These are phyloP conservation scores for Parotia lawesii DNA, from an alignment of 2,113 vertebrate genomes.

Conservation along the genomic window DNA sequence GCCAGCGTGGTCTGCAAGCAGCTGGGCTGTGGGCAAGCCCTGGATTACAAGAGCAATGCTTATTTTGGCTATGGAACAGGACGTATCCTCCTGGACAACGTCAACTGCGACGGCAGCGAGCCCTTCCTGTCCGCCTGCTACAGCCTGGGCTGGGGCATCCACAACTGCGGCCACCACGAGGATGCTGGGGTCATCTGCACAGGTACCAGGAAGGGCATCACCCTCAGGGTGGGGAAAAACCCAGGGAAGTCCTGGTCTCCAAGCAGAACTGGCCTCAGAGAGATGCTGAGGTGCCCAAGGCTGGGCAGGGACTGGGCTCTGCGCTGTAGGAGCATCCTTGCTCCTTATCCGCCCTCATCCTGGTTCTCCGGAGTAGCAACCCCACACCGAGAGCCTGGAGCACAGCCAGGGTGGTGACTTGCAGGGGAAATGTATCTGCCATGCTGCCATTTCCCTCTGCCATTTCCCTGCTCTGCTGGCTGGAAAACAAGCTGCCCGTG, in stretches of 20 bases:
- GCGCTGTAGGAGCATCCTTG: rapidly evolving
- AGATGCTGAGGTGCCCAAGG: background rate
- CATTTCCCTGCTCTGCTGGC: background rate
- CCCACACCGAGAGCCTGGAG: rapidly evolving
- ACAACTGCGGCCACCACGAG: slow-evolving; percentile 96
- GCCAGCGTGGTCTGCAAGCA: slow-evolving; percentile 90
- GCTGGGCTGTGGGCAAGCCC: slow-evolving; percentile 80
- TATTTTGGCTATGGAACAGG: slow-evolving; percentile 90
- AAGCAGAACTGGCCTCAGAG: background rate
- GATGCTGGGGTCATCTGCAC: slow-evolving; percentile 88
- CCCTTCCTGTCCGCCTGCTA: slow-evolving; percentile 75
- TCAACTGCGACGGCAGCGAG: slow-evolving; percentile 85
- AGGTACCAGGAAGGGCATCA: slow-evolving; percentile 62
- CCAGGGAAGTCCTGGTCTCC: background rate
- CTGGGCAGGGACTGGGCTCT: background rate
- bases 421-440: background rate
- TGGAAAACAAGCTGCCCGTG: background rate
- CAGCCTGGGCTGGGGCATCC: slow-evolving; percentile 91
- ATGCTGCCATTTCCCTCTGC: background rate
- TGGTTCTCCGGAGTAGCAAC: rapidly evolving
- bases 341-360: rapidly evolving
- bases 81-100: slow-evolving; percentile 88
- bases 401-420: background rate
- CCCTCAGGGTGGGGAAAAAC: rapidly evolving
- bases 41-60: slow-evolving; percentile 81